A percentile compares a stretch with the other conserved stretches of the same genome.
phyloP scores from a whole-genome alignment of 2,113 vertebrate species.

The Typhlomys cinereus region DNA sequence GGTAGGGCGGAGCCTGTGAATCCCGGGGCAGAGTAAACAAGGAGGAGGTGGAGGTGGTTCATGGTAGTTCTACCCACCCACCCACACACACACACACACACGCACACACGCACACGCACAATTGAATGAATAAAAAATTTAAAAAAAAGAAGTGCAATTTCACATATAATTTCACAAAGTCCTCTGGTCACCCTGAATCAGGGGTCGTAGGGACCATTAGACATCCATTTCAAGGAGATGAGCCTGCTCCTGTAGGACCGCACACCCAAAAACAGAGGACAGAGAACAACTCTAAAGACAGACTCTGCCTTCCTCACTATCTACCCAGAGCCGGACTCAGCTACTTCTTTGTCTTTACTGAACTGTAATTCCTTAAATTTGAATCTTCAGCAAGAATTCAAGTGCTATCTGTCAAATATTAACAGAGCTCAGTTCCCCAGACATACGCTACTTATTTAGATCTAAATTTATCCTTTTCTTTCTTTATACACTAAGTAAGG shows the following conservation, averaged over 20 bases:
- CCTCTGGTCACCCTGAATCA: neutral
- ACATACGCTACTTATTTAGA: conserved; percentile 29
- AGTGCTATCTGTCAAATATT: conserved; percentile 56
- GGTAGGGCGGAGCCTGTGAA: too few relatives aligned
- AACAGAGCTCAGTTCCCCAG: conserved; percentile 50
- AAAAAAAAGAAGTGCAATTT: too few relatives aligned
- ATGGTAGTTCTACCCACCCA: too few relatives aligned
- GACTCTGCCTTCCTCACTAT: neutral
- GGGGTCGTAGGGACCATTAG: neutral
- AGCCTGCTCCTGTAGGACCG: neutral
- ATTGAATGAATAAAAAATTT: too few relatives aligned
- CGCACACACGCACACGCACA: too few relatives aligned
- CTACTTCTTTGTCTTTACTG: conserved; percentile 47
- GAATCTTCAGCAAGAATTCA: conserved; percentile 65
- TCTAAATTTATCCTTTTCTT: conserved; percentile 34
- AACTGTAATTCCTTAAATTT: conserved; percentile 54
- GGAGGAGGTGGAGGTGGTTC: too few relatives aligned
- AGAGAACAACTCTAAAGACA: neutral
- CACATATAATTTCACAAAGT: neutral
- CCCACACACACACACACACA: too few relatives aligned
- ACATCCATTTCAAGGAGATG: neutral
- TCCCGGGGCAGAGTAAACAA: too few relatives aligned
- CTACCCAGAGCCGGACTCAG: neutral
- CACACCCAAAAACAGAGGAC: neutral
- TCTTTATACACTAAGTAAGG: conserved; percentile 56